phyloP scores from a whole-genome alignment of 2,113 vertebrate genomes.

The Thalassarche chlororhynchos region DNA sequence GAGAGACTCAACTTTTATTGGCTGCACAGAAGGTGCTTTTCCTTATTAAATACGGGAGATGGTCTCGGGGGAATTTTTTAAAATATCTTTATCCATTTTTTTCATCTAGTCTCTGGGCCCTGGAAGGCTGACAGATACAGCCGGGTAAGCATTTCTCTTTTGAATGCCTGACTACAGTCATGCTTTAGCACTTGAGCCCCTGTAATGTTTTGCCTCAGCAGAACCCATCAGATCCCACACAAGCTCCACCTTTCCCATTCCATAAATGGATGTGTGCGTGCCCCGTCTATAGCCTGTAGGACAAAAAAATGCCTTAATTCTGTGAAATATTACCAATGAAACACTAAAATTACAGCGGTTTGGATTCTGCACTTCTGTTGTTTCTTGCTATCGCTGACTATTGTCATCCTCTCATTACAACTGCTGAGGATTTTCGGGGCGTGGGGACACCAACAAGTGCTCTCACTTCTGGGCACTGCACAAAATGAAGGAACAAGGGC shows the following conservation, averaged over 20 bases:
- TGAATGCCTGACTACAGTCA: neutral
- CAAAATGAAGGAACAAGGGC: neutral
- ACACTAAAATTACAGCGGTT: neutral
- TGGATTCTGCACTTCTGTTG: neutral
- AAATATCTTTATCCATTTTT: constrained; percentile 64
- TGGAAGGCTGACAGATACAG: neutral
- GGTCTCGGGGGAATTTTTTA: neutral
- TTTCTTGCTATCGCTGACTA: neutral
- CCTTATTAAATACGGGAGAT: constrained; percentile 62
- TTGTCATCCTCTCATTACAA: neutral
- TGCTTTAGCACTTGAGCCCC: neutral
- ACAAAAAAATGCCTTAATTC: neutral
- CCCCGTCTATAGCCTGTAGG: neutral
- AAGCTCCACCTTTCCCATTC: neutral
- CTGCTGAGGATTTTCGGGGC: neutral
- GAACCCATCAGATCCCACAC: neutral
- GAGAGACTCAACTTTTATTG: constrained; percentile 68
- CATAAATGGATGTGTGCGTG: neutral
- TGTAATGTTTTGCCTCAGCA: neutral
- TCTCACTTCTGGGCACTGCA: neutral
- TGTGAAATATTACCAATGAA: neutral
- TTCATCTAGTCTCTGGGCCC: neutral
- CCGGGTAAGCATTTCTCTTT: neutral
- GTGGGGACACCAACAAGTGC: fast-evolving
- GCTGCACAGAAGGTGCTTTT: constrained; percentile 70